Evolutionary conservation across 2,797 vertebrate species (phyloP).

Genomic region (Paguma larvata): DNA sequence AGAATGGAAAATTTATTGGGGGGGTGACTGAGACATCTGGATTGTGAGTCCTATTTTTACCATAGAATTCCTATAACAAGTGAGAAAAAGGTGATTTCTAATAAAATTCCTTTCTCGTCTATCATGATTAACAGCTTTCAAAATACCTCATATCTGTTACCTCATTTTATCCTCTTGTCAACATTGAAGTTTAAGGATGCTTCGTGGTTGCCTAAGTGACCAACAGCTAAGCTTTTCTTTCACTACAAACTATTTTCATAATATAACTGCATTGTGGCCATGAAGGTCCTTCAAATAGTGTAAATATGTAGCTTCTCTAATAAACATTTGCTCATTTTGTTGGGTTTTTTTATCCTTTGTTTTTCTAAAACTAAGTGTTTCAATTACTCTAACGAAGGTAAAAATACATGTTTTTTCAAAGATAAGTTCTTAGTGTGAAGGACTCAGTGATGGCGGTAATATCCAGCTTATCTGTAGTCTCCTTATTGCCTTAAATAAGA

Average conservation of each 20-base stretch:
- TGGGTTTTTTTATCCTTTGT: background rate
- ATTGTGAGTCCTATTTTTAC: background rate
- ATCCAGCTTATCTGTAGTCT: background rate
- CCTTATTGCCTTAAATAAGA: background rate
- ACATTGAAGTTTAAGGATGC: background rate
- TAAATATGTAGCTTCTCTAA: background rate
- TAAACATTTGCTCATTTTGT: background rate
- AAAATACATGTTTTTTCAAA: conserved; percentile 38
- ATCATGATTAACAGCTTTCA: conserved; percentile 8
- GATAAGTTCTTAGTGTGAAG: background rate
- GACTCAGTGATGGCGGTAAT: background rate
- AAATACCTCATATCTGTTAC: background rate
- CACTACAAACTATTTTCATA: background rate
- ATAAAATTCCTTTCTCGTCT: conserved; percentile 20
- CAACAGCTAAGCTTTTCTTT: background rate
- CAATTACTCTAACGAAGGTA: background rate
- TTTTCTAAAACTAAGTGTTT: background rate
- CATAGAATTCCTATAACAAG: background rate
- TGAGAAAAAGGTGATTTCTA: conserved; percentile 26
- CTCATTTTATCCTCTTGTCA: background rate
- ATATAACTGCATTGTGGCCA: background rate
- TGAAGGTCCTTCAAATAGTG: background rate
- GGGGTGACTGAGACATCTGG: background rate
- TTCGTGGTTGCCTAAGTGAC: background rate
- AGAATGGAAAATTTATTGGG: background rate